Evolutionary conservation across 2,797 vertebrate genomes (phyloP).

Genomic region (Scleropages formosus): DNA sequence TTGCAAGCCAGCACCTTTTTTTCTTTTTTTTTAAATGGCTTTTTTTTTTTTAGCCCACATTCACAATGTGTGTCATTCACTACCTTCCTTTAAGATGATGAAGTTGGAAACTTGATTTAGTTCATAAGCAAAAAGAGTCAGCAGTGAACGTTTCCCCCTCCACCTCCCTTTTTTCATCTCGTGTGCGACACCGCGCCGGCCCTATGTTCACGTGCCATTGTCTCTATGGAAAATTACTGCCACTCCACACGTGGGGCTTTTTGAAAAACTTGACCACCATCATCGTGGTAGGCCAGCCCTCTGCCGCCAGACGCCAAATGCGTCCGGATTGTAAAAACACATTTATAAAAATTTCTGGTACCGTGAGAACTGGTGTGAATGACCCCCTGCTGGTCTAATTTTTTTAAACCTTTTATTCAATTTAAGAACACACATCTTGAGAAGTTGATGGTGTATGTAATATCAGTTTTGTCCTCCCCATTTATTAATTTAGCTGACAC

Average conservation of each 20-base stretch:
- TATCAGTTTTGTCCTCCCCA: too few species aligned
- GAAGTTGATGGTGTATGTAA: neutral
- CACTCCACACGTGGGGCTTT: slow-evolving; percentile 55
- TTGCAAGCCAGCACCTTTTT: slow-evolving; percentile 45
- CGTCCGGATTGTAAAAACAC: neutral
- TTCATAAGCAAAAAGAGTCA: neutral
- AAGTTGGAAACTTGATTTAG: neutral
- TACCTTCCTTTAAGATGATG: slow-evolving; percentile 20
- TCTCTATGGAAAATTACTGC: slow-evolving; percentile 73
- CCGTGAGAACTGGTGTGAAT: neutral
- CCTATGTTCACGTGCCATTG: slow-evolving; percentile 36
- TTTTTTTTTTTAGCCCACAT: neutral
- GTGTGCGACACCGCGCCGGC: slow-evolving; percentile 57
- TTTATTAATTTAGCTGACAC: too few species aligned
- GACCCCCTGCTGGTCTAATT: neutral
- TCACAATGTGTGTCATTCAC: slow-evolving; percentile 30
- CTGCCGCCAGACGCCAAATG: neutral
- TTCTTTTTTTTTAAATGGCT: neutral
- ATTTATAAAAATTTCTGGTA: too few species aligned
- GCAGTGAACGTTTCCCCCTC: slow-evolving; percentile 40
- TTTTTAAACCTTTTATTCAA: neutral
- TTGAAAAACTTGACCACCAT: slow-evolving; percentile 58
- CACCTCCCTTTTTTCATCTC: slow-evolving; percentile 35
- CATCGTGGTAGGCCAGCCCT: neutral
- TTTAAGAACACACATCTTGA: too few species aligned